Evolutionary conservation across 1,140 invertebrate genomes (phyloP), one percentile per base, ranked within the genome.

Genomic region (Papilio dardanus): DNA sequence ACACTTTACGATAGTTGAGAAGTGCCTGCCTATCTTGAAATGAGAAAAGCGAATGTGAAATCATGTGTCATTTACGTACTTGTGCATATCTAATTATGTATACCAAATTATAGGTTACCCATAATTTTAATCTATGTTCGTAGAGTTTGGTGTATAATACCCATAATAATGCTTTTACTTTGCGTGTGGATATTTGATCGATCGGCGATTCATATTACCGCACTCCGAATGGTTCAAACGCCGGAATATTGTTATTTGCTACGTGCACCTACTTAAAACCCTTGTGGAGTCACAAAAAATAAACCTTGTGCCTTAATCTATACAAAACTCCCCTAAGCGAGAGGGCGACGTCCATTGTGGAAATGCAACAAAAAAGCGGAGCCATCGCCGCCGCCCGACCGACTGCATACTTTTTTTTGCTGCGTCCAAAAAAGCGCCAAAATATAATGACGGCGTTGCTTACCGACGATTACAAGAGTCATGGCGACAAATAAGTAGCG

Each of bases 321-420:
- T 77, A 86, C 83, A 86, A 86, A 79, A 68, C 74, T 79, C 76
- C 83, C 84, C 81, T 78, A 78, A 78, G 77, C 81, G 69, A 78
- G 77, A 87, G 88, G 86, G 87, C 79, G 85, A 87, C 80, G 81
- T 85, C 80, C 85, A 88, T 92, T 91, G 91, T 90, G 85, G 76
- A 81, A 80, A 81, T 83, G 82, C 82, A 74, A 81, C 77, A 87
- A 89, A 90, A 90, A 92, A 87, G 66, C 77, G 81, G 84, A 62
- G 14, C 74, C 81, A 83, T 86, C 69, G 76, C 78, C 82, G 81
- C 77, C 79, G 67, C 65, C 78, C 75, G 78, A 66, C 78, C 78
- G 74, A 71, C 71, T 74, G 77, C 74, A 77, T 66, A 74, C 81
- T 85, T 86, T 87, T 90, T 89, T 83, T 76, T 81, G 77, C 67